A percentile compares a stretch with the other conserved stretches of the same genome.
Evolutionary conservation across 2,113 vertebrate genomes (phyloP).

Genomic region (Psammodynastes pulverulentus): DNA sequence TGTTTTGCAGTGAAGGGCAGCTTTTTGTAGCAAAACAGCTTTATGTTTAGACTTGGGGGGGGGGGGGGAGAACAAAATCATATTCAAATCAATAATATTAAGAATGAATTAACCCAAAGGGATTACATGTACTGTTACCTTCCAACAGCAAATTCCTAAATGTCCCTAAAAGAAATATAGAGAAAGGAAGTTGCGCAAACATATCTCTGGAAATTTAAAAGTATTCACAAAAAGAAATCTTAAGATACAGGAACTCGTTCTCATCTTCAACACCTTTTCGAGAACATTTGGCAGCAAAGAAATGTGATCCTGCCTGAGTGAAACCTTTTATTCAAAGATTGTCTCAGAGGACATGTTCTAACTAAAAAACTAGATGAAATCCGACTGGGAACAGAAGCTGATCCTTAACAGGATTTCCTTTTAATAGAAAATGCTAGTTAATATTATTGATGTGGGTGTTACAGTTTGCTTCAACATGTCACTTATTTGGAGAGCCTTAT

Average conservation of each 20-base stretch:
- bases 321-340: constrained; percentile 58
- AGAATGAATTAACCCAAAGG: background rate
- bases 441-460: constrained; percentile 65
- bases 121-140: background rate
- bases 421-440: constrained; percentile 61
- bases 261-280: constrained; percentile 48
- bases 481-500: constrained; percentile 37
- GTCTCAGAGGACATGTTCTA: constrained; percentile 52
- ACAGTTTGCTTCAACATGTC: constrained; percentile 47
- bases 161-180: constrained; percentile 30
- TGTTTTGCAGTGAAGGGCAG: background rate
- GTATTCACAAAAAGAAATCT: constrained; percentile 39
- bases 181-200: constrained; percentile 23
- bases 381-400: constrained; percentile 65
- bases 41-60: background rate
- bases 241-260: constrained; percentile 53
- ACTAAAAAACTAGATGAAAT: constrained; percentile 66
- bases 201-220: constrained; percentile 36
- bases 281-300: constrained; percentile 56
- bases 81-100: background rate
- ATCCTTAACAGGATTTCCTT: constrained; percentile 57
- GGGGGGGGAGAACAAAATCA: background rate
- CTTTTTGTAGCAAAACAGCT: background rate
- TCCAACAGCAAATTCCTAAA: background rate
- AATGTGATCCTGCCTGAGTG: constrained; percentile 49